phyloP scores from a whole-genome alignment of 2,888 invertebrate species.

The Pollenia labialis region DNA sequence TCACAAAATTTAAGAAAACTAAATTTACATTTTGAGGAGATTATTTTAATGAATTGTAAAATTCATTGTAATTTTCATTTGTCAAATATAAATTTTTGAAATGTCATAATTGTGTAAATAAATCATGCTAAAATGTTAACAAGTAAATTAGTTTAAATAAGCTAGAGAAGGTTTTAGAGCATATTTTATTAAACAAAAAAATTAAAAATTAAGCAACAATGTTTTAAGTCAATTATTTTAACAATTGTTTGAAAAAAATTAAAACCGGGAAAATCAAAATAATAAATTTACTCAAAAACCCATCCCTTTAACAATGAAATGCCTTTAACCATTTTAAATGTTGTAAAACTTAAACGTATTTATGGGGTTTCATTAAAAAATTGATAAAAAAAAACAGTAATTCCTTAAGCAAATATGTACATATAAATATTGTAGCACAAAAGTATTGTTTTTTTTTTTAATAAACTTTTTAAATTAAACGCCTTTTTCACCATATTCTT shows the following conservation, averaged over 20 bases:
- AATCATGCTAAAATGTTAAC: slow-evolving; percentile 10
- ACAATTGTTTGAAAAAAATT: too few relatives aligned
- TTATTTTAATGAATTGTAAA: slow-evolving; percentile 63
- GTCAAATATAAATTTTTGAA: not conserved
- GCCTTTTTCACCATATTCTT: not conserved
- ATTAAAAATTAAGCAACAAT: not conserved
- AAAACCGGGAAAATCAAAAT: too few relatives aligned
- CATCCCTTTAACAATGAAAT: too few relatives aligned
- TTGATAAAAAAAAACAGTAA: too few relatives aligned
- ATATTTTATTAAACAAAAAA: not conserved
- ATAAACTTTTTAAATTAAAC: not conserved
- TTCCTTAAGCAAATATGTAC: too few relatives aligned
- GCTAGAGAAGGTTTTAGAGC: not conserved
- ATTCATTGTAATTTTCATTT: slow-evolving; percentile 52
- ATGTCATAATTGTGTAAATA: slow-evolving; percentile 13
- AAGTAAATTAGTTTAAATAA: not conserved
- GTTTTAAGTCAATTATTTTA: not conserved
- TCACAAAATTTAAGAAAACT: not conserved
- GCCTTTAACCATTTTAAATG: too few relatives aligned
- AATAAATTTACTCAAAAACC: too few relatives aligned
- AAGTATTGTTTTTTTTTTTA: too few relatives aligned
- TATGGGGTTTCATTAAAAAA: too few relatives aligned
- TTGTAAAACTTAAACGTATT: too few relatives aligned
- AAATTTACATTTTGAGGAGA: slow-evolving; percentile 45
- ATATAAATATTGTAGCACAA: too few relatives aligned